Base-by-base conservation (phyloP, 2,797 vertebrate genomes). In the Gymnothorax javanicus region DNA sequence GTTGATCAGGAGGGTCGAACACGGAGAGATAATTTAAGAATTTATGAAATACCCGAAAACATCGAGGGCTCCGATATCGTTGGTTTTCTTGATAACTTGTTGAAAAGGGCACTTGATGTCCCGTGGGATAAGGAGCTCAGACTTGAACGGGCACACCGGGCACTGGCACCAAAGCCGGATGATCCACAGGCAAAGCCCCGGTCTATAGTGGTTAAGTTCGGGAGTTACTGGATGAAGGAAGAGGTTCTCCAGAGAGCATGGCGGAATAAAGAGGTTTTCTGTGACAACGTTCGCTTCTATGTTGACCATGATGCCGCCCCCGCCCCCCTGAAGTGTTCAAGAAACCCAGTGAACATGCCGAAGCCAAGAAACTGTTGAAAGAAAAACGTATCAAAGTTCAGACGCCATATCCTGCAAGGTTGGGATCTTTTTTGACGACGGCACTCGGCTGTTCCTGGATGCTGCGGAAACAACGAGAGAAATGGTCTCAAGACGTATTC, bases 301-400 rank as follows among this genome's bases (percentile, higher is more conserved):
- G n/a, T n/a, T n/a, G n/a, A n/a, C n/a, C n/a, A n/a, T n/a, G n/a
- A n/a, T n/a, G n/a, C n/a, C n/a, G n/a, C n/a, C n/a, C n/a, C n/a
- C n/a, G n/a, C n/a, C n/a, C n/a, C n/a, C n/a, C n/a, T n/a, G n/a
- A n/a, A n/a, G n/a, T n/a, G n/a, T n/a, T n/a, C n/a, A n/a, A n/a
- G n/a, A n/a, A n/a, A n/a, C n/a, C n/a, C n/a, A n/a, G n/a, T n/a
- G n/a, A n/a, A n/a, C n/a, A n/a, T n/a, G n/a, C n/a, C n/a, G n/a
- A n/a, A n/a, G 82, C 86, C 13, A 85, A 90, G 59, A 88, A 87
- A 33, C 3, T 83, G 7, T 7, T 83, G 52, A 88, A 85, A 27
- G 67, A 86, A 54, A 77, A 85, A n/a, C 27, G 58, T 11, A 88
- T 87, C 3, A 87, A 84, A 54, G 87, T 89, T 4, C 71, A 88